Conservation (phyloP, 64 coral and sea anemone species). For the Pocillopora damicornis region DNA sequence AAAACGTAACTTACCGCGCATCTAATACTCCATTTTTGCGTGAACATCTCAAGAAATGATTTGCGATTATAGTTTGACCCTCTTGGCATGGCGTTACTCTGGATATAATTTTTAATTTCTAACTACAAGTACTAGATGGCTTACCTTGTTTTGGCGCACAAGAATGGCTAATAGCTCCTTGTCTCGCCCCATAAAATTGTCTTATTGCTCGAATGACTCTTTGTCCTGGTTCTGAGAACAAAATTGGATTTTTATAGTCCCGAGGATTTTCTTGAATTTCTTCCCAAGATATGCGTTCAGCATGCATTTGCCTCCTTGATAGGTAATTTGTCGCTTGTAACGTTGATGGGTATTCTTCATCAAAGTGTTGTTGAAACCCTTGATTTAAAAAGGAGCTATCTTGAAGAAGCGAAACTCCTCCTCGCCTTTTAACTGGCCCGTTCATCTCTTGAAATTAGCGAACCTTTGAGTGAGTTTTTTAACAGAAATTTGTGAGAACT, state of each 20-base stretch:
- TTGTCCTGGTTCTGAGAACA: slow-evolving; percentile 47
- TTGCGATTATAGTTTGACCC: background rate
- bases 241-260: slow-evolving; percentile 23
- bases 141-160: background rate
- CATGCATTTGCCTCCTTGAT: background rate
- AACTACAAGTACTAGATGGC: background rate
- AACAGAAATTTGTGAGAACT: too few species aligned
- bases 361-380: background rate
- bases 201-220: slow-evolving; percentile 53
- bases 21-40: background rate
- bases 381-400: background rate
- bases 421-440: too few species aligned
- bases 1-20: background rate
- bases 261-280: background rate
- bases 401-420: too few species aligned
- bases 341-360: background rate
- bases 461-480: too few species aligned
- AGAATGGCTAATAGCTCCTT: background rate
- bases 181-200: background rate
- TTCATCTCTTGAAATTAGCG: too few species aligned
- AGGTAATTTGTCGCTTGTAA: background rate
- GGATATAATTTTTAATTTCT: too few species aligned
- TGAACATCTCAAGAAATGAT: background rate
- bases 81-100: too few species aligned
- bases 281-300: background rate